These are phyloP conservation scores for Zelleria hepariella DNA, from an alignment of 2,888 invertebrate genomes.

Conservation along the genomic window DNA sequence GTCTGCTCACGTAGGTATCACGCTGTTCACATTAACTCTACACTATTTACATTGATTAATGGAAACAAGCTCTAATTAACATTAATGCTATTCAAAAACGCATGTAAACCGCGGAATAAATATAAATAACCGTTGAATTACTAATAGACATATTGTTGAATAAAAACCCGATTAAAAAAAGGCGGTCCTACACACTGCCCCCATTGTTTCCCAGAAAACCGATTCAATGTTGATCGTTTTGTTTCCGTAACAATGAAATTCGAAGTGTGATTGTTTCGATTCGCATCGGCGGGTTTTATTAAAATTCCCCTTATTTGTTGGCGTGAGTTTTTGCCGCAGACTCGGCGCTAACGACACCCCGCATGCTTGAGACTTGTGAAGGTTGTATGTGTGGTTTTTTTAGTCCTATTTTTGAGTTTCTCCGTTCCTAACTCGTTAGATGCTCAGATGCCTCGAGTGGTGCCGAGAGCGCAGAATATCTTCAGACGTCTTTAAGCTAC, in stretches of 20 bases:
- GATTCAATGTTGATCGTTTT: constrained; percentile 29
- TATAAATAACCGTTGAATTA: neutral
- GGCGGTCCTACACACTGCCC: constrained; percentile 1
- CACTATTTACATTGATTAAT: neutral
- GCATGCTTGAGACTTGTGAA: constrained; percentile 15
- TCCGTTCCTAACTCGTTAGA: constrained; percentile 40
- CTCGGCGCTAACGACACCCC: constrained; percentile 25
- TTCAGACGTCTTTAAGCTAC: constrained; percentile 36
- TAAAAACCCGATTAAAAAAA: neutral
- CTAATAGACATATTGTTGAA: neutral
- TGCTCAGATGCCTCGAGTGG: constrained; percentile 12
- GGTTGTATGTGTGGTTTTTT: constrained; percentile 23
- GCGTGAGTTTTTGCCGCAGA: constrained; percentile 23
- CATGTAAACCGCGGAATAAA: neutral
- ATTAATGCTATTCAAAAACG: neutral
- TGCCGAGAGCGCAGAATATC: constrained; percentile 15
- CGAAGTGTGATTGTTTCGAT: constrained; percentile 46
- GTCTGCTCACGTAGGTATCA: no score
- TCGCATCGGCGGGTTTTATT: constrained; percentile 47
- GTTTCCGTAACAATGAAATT: constrained; percentile 39
- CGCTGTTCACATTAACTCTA: no score
- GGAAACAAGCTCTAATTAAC: neutral
- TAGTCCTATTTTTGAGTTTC: constrained; percentile 26
- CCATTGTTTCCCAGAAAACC: constrained; percentile 26
- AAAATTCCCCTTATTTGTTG: constrained; percentile 49